These are phyloP conservation scores for Cheilinus undulatus DNA, from an alignment of 2,113 vertebrate genomes.

Conservation along the genomic window DNA sequence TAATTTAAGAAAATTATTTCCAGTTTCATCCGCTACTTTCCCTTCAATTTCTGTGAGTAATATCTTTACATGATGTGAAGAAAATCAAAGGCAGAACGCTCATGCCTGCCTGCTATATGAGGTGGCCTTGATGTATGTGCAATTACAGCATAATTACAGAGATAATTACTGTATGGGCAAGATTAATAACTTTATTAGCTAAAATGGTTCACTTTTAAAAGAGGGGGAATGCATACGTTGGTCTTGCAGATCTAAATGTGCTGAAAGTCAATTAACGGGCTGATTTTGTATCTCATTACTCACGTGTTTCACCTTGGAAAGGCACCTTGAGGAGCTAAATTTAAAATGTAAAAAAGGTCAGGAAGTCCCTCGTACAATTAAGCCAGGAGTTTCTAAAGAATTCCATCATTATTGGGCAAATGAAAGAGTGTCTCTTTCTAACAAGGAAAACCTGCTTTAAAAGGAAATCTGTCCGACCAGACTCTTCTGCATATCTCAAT, in stretches of 20 bases:
- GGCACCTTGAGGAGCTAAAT: conserved; percentile 86
- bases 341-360: conserved; percentile 87
- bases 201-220: conserved; percentile 82
- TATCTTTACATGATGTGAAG: conserved; percentile 47
- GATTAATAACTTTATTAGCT: conserved; percentile 88
- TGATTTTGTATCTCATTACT: conserved; percentile 86
- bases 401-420: conserved; percentile 71
- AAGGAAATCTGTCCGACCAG: conserved; percentile 61
- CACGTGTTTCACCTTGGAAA: conserved; percentile 85
- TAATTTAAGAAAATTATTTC: no score
- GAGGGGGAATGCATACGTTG: conserved; percentile 80
- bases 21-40: not conserved
- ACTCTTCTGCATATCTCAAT: conserved; percentile 69
- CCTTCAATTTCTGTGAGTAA: conserved; percentile 16
- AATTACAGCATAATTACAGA: conserved; percentile 85
- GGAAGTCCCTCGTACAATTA: conserved; percentile 84
- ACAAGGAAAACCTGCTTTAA: conserved; percentile 53
- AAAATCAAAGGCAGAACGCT: conserved; percentile 57
- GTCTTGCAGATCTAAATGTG: conserved; percentile 81
- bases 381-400: conserved; percentile 77
- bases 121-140: conserved; percentile 84
- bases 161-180: conserved; percentile 86
- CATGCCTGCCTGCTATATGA: conserved; percentile 63
- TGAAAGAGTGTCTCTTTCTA: conserved; percentile 74
- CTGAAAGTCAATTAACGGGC: conserved; percentile 85